These are phyloP conservation scores for Sturnus vulgaris DNA, from an alignment of 2,113 vertebrate species.

Conservation along the genomic window DNA sequence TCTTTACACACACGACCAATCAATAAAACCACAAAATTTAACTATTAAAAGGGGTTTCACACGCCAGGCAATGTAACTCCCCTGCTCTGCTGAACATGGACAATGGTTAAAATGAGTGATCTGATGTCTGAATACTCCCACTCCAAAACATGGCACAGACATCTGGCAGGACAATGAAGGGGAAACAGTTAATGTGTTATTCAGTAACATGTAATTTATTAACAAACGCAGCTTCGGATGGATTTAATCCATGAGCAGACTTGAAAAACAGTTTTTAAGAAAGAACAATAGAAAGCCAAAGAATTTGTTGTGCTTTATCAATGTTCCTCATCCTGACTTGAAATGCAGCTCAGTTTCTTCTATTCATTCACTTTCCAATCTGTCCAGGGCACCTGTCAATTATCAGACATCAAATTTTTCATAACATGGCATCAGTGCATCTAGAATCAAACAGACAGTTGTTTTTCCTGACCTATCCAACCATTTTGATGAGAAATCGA, in stretches of 20 bases:
- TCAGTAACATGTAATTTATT: not conserved
- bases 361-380: not conserved
- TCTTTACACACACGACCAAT: not conserved
- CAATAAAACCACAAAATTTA: not conserved
- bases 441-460: not conserved
- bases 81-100: not conserved
- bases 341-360: not conserved
- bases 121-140: not conserved
- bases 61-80: not conserved
- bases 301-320: not conserved
- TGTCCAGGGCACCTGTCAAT: not conserved
- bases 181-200: not conserved
- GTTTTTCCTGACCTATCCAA: not conserved
- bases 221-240: not conserved
- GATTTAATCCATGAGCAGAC: not conserved
- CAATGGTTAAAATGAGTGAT: not conserved
- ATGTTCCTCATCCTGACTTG: accelerated
- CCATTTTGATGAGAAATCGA: accelerated
- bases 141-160: not conserved
- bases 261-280: not conserved
- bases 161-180: not conserved
- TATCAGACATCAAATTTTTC: not conserved
- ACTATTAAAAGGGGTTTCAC: not conserved
- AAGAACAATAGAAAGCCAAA: not conserved
- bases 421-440: accelerated